Evolutionary conservation across 2,797 vertebrate genomes (phyloP).

Genomic region (Lacerta agilis): DNA sequence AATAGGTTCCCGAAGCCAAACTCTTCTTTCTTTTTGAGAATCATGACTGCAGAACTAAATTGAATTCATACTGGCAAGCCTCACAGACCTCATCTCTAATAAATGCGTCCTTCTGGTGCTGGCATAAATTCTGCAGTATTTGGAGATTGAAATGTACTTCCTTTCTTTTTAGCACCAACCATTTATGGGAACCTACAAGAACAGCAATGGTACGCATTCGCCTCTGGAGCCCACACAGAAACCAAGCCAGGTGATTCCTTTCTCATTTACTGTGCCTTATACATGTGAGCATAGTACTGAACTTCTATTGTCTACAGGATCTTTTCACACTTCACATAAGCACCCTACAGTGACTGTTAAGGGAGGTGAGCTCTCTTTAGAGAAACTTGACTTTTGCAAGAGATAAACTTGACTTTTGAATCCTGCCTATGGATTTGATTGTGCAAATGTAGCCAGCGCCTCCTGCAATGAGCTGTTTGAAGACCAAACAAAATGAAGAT

Average conservation of each 20-base stretch:
- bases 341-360: no score
- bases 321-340: not conserved
- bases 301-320: not conserved
- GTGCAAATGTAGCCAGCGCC: no score
- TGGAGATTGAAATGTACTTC: slow-evolving; percentile 20
- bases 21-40: not conserved
- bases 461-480: not conserved
- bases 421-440: no score
- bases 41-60: slow-evolving; percentile 18
- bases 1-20: slow-evolving; percentile 5
- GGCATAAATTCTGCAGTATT: not conserved
- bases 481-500: not conserved
- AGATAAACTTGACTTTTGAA: not conserved
- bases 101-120: not conserved
- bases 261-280: slow-evolving; percentile 7
- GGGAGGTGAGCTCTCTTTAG: not conserved
- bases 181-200: slow-evolving; percentile 85
- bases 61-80: not conserved
- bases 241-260: slow-evolving; percentile 77
- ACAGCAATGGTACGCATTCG: slow-evolving; percentile 83
- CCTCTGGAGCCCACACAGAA: slow-evolving; percentile 71
- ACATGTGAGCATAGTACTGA: not conserved
- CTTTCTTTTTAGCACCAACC: slow-evolving; percentile 69
- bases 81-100: not conserved
- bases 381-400: not conserved